A percentile compares a stretch with the other conserved stretches of the same genome.
These are phyloP conservation scores for Sebastes trivittatus DNA, from an alignment of 2,797 vertebrate species.

Conservation along the genomic window DNA sequence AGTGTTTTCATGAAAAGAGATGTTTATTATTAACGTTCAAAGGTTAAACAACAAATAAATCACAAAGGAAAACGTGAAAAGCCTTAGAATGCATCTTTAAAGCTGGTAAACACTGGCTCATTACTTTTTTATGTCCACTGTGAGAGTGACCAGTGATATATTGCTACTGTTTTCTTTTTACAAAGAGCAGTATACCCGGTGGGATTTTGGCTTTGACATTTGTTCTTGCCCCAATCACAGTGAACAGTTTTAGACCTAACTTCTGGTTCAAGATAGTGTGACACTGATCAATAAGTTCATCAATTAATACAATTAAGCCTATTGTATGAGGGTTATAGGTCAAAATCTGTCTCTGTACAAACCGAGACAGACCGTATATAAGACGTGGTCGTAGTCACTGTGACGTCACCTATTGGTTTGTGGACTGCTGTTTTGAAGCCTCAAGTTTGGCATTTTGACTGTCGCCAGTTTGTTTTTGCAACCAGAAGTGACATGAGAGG, in stretches of 20 bases:
- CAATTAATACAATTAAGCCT: neutral
- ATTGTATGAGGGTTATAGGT: neutral
- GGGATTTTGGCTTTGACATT: neutral
- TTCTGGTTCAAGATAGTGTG: neutral
- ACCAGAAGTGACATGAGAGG: no score
- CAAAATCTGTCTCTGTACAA: no score
- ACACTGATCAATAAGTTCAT: neutral
- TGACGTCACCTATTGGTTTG: no score
- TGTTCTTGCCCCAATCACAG: neutral
- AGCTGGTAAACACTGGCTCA: neutral
- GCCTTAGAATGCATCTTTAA: neutral
- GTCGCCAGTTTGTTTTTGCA: accelerated
- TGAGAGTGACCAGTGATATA: neutral
- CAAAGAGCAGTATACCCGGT: no score
- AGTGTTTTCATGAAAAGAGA: neutral
- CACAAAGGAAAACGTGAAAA: neutral
- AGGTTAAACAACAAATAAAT: neutral
- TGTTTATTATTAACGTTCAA: neutral
- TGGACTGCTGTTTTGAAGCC: no score
- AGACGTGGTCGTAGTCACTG: no score
- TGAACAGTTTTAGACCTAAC: neutral
- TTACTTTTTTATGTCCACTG: neutral
- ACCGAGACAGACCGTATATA: no score
- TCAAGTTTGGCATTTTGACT: no score
- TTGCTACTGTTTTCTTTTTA: neutral